These are phyloP conservation scores for Lasioglossum zephyrum DNA, from an alignment of 2,888 invertebrate genomes.

Conservation along the genomic window DNA sequence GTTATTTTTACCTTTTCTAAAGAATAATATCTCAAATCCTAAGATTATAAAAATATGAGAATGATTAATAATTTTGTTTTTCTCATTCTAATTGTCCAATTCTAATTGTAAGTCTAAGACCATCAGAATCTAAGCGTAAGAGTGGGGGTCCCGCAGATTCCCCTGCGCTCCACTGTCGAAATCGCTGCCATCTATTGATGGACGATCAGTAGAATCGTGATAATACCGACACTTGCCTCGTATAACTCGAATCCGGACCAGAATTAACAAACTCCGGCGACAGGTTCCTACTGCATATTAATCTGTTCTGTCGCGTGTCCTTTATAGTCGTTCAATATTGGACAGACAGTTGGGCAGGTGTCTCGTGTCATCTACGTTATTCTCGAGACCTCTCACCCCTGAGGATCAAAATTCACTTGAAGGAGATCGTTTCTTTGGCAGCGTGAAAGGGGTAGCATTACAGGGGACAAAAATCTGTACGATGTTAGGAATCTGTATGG, in stretches of 20 bases:
- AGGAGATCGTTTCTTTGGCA: not conserved
- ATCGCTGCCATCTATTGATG: too few species aligned
- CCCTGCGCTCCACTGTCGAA: too few species aligned
- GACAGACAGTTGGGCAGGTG: slow-evolving; percentile 11
- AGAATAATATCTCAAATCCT: too few species aligned
- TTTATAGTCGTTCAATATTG: slow-evolving; percentile 7
- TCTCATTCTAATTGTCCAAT: too few species aligned
- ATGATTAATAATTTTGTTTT: too few species aligned
- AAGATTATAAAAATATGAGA: too few species aligned
- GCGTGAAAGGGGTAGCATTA: not conserved
- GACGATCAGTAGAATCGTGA: not conserved
- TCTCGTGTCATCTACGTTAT: slow-evolving; percentile 16
- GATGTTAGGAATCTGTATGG: too few species aligned
- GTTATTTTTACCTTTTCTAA: too few species aligned
- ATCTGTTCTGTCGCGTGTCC: slow-evolving; percentile 3
- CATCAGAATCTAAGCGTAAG: too few species aligned
- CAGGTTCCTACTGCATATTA: slow-evolving; percentile 14
- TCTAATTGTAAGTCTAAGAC: too few species aligned
- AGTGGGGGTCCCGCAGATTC: too few species aligned
- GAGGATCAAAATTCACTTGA: slow-evolving; percentile 10
- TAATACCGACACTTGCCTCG: slow-evolving; percentile 15
- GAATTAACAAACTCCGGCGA: slow-evolving; percentile 10
- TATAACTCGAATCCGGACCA: not conserved
- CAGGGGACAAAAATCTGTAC: not conserved
- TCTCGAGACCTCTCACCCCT: slow-evolving; percentile 11